A percentile compares a stretch with the other conserved stretches of the same genome.
Conservation (phyloP, 1,140 invertebrate species). For the Riptortus pedestris region DNA sequence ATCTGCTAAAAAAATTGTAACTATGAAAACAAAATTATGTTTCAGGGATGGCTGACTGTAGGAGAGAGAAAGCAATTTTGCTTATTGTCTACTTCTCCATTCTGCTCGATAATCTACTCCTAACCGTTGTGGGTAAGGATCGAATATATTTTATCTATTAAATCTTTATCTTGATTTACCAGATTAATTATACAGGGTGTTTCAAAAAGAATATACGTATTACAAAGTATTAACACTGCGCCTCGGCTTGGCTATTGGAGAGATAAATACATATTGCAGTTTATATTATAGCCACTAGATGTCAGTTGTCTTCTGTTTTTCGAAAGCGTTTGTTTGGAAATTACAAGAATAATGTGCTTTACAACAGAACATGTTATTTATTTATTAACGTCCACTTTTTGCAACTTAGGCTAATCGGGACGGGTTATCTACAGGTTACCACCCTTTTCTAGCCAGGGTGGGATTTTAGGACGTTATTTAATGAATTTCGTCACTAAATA, state of each 20-base stretch:
- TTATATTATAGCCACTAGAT: background rate
- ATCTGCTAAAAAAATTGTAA: too few relatives aligned
- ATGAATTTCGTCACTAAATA: too few relatives aligned
- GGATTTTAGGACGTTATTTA: too few relatives aligned
- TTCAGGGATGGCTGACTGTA: background rate
- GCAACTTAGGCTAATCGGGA: too few relatives aligned
- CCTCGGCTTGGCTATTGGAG: background rate
- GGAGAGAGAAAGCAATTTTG: background rate
- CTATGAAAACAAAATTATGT: too few relatives aligned
- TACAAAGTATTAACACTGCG: background rate
- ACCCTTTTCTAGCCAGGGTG: too few relatives aligned
- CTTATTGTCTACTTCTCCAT: slow-evolving; percentile 32
- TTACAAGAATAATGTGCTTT: too few relatives aligned
- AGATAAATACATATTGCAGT: background rate
- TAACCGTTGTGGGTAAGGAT: slow-evolving; percentile 62
- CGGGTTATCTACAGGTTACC: too few relatives aligned
- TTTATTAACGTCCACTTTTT: too few relatives aligned
- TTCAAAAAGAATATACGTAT: background rate
- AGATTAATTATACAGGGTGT: background rate
- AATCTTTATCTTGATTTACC: background rate
- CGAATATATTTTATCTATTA: background rate
- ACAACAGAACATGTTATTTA: too few relatives aligned
- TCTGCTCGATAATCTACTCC: slow-evolving; percentile 60
- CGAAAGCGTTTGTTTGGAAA: background rate
- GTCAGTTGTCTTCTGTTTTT: background rate